Base-by-base conservation (phyloP, 64 coral and sea anemone species). In the Exaiptasia diaphana region DNA sequence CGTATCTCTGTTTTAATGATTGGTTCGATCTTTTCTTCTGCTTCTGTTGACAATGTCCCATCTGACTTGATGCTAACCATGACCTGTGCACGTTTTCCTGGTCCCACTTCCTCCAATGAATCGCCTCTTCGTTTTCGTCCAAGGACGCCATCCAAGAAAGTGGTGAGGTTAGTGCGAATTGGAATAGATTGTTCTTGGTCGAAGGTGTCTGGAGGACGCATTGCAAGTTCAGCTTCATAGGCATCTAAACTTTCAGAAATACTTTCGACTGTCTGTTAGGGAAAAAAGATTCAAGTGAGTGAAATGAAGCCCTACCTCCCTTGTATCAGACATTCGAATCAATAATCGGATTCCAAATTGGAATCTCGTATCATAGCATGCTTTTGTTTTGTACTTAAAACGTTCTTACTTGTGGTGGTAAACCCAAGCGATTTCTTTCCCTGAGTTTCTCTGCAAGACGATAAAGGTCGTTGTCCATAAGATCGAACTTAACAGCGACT, bases 1-100 rank as follows among this genome's bases (percentile, higher is more conserved):
- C 85, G 85, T 46, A 99, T 99, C 61, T 99, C 95, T 11, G 95
- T 92, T 77, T 99, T 92, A 57, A 99, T 88, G 57, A 99, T 99
- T 17, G 95, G 95, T 55, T 87, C 90, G 28, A 99, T 93, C 77
- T 99, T 88, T 46, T 73, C 75, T 38, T 99, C 95, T 43, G 75
- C 76, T 48, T 99, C 90, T 59, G 86, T 54, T 18, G 75, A 72
- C 4, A 99, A 73, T 58, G 90, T 37, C 22, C 69, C 43, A 11
- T 93, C 90, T 14, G 90, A 79, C 36, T 71, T 88, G 32, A 99
- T 43, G 54, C 80, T 88, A 34, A 99, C 95, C n/a, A 82, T 80
- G 1, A 99, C 90, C 56, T 87, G 84, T 28, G 84, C 65, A 20
- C 84, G 71, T 23, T 87, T 87, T 11, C 72, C 73, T 37, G 84